phyloP scores from a whole-genome alignment of 2,797 vertebrate genomes.

The Eospalax fontanierii region DNA sequence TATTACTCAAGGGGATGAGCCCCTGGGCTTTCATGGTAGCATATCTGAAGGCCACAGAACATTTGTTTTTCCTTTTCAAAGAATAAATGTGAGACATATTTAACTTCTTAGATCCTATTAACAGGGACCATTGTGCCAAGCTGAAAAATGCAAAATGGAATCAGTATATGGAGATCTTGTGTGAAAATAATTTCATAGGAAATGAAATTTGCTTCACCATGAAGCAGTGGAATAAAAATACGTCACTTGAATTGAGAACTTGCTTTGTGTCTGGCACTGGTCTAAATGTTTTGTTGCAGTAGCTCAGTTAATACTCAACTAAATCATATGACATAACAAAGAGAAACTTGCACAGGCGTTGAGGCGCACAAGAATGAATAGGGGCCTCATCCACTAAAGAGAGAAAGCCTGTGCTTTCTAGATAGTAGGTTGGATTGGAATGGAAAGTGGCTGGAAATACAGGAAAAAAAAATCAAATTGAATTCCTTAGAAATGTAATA shows the following conservation, averaged over 20 bases:
- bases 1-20: background rate
- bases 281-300: background rate
- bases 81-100: background rate
- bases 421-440: background rate
- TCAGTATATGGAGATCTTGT: background rate
- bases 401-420: background rate
- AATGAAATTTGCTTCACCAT: background rate
- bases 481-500: background rate
- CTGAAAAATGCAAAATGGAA: background rate
- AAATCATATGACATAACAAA: background rate
- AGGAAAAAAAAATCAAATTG: background rate
- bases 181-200: background rate
- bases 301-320: background rate
- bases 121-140: background rate
- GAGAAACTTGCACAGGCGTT: background rate
- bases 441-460: background rate
- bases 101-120: background rate
- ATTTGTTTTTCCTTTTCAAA: background rate
- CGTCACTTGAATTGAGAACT: background rate
- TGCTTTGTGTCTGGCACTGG: background rate
- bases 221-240: background rate
- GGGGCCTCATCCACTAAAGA: background rate
- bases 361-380: background rate
- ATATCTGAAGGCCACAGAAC: background rate
- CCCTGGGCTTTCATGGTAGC: background rate